Conservation (phyloP, 2,797 vertebrate species). For the Galaxias olidus region DNA sequence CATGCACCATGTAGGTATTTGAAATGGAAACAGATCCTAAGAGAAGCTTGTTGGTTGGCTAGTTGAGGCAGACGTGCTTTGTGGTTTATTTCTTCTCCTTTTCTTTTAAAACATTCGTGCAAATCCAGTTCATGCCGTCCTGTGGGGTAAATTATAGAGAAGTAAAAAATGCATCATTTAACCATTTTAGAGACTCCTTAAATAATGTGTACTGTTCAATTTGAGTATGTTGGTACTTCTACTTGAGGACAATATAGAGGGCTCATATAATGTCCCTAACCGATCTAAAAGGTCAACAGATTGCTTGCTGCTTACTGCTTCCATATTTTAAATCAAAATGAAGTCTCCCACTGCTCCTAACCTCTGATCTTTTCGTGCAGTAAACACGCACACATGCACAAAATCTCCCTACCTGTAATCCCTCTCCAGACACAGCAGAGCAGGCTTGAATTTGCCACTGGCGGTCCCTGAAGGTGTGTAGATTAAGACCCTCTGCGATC, state of each 20-base stretch:
- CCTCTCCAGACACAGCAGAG: conserved; percentile 73
- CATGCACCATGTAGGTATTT: too few relatives aligned
- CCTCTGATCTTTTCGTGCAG: too few relatives aligned
- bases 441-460: conserved; percentile 80
- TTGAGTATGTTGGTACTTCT: too few relatives aligned
- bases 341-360: too few relatives aligned
- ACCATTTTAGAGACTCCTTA: too few relatives aligned
- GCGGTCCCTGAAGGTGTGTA: conserved; percentile 85
- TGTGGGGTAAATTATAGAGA: conserved; percentile 4
- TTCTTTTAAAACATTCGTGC: conserved; percentile 14
- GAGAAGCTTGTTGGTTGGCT: neutral
- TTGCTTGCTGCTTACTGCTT: too few relatives aligned
- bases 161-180: neutral
- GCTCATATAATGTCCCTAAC: too few relatives aligned
- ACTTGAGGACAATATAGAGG: too few relatives aligned
- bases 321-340: too few relatives aligned
- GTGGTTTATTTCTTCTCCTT: conserved; percentile 12
- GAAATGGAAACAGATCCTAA: neutral
- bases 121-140: conserved; percentile 33
- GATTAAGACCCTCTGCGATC: conserved; percentile 85
- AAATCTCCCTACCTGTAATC: conserved; percentile 64
- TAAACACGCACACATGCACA: too few relatives aligned
- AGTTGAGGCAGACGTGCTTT: neutral
- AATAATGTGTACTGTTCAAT: too few relatives aligned
- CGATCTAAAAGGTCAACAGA: too few relatives aligned